phyloP scores from a whole-genome alignment of 2,797 vertebrate species.

The Myiotriccus ornatus region DNA sequence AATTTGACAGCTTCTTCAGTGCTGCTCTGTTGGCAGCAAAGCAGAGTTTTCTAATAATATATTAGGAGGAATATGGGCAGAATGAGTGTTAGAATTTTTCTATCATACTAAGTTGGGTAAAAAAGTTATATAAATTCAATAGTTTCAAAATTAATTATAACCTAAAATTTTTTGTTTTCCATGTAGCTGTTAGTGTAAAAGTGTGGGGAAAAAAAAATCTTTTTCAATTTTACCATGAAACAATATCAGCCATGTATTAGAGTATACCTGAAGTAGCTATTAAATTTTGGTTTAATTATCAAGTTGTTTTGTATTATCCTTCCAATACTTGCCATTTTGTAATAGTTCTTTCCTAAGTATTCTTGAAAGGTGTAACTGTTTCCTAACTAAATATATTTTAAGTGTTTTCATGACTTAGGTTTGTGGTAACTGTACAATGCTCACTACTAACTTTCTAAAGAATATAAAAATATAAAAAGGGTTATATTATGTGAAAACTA shows the following conservation, averaged over 20 bases:
- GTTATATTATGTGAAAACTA: background rate
- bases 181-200: background rate
- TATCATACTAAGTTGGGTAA: background rate
- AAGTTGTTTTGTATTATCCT: background rate
- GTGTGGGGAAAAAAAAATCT: fast-evolving
- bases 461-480: background rate
- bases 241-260: background rate
- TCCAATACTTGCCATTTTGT: background rate
- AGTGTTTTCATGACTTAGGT: background rate
- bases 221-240: background rate
- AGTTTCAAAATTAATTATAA: background rate
- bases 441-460: background rate
- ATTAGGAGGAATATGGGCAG: background rate
- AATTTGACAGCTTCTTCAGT: background rate
- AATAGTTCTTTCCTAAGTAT: background rate
- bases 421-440: background rate
- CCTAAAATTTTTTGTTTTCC: background rate
- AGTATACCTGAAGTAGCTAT: background rate
- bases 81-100: background rate
- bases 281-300: background rate
- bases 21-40: background rate
- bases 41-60: background rate
- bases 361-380: background rate
- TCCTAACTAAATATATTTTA: background rate
- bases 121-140: background rate